Conservation (phyloP, 2,113 vertebrate species). For the Takifugu flavidus region DNA sequence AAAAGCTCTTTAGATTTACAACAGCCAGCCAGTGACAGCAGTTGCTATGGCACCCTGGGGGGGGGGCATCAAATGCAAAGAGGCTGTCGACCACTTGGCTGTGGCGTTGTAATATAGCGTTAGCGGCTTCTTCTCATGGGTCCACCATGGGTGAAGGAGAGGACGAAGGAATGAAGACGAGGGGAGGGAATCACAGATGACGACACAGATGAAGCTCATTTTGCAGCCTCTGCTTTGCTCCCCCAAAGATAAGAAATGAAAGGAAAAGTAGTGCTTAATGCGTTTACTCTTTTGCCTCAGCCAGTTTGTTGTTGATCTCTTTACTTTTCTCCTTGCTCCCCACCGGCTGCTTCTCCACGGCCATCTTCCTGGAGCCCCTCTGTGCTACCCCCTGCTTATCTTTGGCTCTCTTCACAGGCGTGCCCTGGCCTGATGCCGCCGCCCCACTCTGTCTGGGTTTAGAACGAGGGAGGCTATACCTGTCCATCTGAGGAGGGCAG, state of each 20-base stretch:
- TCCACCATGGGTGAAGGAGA: neutral
- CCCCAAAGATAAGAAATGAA: slow-evolving; percentile 59
- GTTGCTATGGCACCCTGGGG: slow-evolving; percentile 73
- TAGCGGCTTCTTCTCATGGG: too few species aligned
- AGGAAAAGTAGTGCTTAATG: slow-evolving; percentile 83
- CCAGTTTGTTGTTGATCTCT: slow-evolving; percentile 99
- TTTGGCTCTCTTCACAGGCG: slow-evolving; percentile 90
- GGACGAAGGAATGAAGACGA: neutral
- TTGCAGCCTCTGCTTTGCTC: slow-evolving; percentile 85
- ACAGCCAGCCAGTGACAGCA: slow-evolving; percentile 57
- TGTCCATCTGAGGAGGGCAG: slow-evolving; percentile 83
- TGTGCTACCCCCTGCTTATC: slow-evolving; percentile 85
- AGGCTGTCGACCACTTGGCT: neutral
- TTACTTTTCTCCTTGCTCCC: slow-evolving; percentile 94
- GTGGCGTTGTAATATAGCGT: slow-evolving; percentile 29
- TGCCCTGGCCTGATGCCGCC: slow-evolving; percentile 78
- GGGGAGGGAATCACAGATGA: slow-evolving; percentile 16
- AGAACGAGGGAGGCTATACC: slow-evolving; percentile 81
- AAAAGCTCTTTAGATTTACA: slow-evolving; percentile 68
- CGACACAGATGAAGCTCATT: slow-evolving; percentile 73
- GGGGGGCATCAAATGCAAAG: too few species aligned
- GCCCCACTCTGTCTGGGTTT: slow-evolving; percentile 90
- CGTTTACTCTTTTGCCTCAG: slow-evolving; percentile 99
- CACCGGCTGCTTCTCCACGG: slow-evolving; percentile 75
- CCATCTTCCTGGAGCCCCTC: slow-evolving; percentile 87